phyloP scores from a whole-genome alignment of 2,113 vertebrate species.

The Oceanodroma tethys region DNA sequence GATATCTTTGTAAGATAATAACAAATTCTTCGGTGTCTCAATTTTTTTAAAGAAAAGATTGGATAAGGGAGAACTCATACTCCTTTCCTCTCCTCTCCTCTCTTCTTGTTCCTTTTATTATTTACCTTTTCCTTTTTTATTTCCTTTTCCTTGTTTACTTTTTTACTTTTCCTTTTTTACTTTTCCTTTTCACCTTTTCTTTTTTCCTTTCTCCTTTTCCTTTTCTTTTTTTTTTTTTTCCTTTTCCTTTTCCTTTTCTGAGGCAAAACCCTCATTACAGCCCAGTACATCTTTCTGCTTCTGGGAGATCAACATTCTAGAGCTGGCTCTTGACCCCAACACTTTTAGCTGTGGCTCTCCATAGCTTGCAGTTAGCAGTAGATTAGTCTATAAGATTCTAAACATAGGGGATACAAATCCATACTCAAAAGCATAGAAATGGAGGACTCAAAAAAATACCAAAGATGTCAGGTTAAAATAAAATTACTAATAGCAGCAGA shows the following conservation, averaged over 20 bases:
- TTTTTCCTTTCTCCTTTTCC: background rate
- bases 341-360: background rate
- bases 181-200: background rate
- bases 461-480: background rate
- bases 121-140: background rate
- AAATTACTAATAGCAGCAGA: background rate
- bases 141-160: background rate
- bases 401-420: background rate
- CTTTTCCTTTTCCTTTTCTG: background rate
- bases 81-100: no score
- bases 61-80: background rate
- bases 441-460: background rate
- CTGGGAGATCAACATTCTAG: background rate
- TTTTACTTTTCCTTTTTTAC: background rate
- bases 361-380: background rate
- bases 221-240: background rate
- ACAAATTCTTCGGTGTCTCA: background rate
- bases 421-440: background rate
- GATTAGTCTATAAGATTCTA: background rate
- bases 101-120: background rate
- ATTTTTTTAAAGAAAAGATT: background rate
- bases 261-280: background rate
- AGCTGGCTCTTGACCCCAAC: background rate
- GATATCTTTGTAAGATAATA: background rate
- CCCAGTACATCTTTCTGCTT: background rate